A percentile compares a stretch with the other conserved stretches of the same genome.
Evolutionary conservation across 2,888 invertebrate species (phyloP).

Genomic region (Mechanitis messenoides): DNA sequence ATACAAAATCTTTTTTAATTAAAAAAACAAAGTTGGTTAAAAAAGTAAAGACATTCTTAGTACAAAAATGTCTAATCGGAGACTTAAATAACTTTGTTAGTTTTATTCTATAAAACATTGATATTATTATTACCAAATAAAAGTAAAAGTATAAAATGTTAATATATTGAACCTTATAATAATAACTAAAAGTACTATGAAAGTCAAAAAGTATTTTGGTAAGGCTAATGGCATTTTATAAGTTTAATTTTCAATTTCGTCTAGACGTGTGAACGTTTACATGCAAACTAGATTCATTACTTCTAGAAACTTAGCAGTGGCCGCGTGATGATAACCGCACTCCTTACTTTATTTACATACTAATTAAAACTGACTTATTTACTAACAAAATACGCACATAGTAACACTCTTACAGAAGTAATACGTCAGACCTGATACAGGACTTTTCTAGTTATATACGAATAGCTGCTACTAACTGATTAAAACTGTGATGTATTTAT

Average conservation of each 20-base stretch:
- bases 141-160: too few species aligned
- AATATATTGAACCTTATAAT: constrained; percentile 3
- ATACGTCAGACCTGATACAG: not conserved
- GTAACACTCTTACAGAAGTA: too few species aligned
- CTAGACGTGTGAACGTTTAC: constrained; percentile 62
- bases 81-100: too few species aligned
- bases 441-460: not conserved
- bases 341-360: not conserved
- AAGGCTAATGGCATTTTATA: constrained; percentile 37
- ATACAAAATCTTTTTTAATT: constrained; percentile 10
- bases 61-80: too few species aligned
- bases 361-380: not conserved
- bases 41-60: not conserved
- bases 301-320: constrained; percentile 36
- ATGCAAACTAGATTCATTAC: constrained; percentile 63
- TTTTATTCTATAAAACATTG: too few species aligned
- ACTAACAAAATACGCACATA: too few species aligned
- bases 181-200: constrained; percentile 3
- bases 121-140: too few species aligned
- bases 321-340: constrained; percentile 17
- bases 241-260: constrained; percentile 61
- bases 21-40: too few species aligned
- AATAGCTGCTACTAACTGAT: too few species aligned
- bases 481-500: too few species aligned
- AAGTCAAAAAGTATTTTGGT: constrained; percentile 14